Base-by-base conservation (phyloP, 2,888 invertebrate species). In the Eupithecia vulgata region DNA sequence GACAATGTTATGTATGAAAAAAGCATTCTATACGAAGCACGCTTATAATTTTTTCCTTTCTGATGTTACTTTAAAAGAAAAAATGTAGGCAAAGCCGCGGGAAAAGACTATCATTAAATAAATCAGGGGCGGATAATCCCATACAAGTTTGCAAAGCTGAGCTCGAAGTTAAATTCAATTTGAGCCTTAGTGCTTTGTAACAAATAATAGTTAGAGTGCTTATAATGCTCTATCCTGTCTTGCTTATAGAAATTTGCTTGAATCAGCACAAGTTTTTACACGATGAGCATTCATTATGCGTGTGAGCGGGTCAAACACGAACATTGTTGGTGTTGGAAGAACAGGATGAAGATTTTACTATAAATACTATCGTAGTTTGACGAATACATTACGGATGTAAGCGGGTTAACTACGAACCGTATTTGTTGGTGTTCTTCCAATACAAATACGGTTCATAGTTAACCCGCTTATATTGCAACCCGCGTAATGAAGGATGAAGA, bases 81-180 rank as follows among this genome's bases (percentile, higher is more conserved):
- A 7, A 61, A 34, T 12, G 8, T 15, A 30, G 2, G 7, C 34
- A 61, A 34, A 61, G 17, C 34, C 61, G 1, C 17, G 34, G 34
- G 61, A 15, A 17, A 34, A 34, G 17, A 8, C 34, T 61, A 61
- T 7, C 17, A 17, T 30, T 17, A 34, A 61, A 61, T 61, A 61
- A 61, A 61, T 3, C 34, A 61, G 34, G 61, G 61, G 8, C 17
- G 17, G 61, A 30, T 61, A 61, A 61, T 61, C 61, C 17, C 61
- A 1, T 34, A 61, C 17, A 34, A 34, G 30, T 34, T 61, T 17
- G 61, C 57, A 5, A 57, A 34, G 30, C 59, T 6, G 30, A 59
- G 61, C 12, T 61, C 5, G 21, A 34, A 61, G 34, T 61, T 61
- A 69, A 34, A 74, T 61, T 69, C 35, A 62, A 65, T 59, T 70